phyloP scores from a whole-genome alignment of 1,140 invertebrate species.

The Diploscapter pachys region DNA sequence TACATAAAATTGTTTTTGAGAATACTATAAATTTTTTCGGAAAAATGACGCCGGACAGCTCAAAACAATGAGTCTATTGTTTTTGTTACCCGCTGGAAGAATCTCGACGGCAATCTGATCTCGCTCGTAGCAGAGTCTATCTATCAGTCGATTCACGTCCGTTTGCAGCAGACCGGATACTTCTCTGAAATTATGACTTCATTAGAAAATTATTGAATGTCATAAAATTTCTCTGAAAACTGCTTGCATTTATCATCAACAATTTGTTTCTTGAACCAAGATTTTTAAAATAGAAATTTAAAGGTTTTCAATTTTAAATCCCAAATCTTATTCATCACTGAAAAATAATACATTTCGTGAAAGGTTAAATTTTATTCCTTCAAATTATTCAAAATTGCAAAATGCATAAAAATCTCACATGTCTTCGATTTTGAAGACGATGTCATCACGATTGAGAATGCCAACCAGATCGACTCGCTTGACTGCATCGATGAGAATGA shows the following conservation, averaged over 20 bases:
- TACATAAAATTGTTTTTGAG: background rate
- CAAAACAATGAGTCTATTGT: background rate
- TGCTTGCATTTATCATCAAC: too few species aligned
- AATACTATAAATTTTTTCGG: background rate
- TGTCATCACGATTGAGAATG: slow-evolving; percentile 21
- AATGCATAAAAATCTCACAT: slow-evolving; percentile 3
- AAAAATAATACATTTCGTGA: too few species aligned
- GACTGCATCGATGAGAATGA: slow-evolving; percentile 25
- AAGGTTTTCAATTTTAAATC: too few species aligned
- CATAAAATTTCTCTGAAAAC: too few species aligned
- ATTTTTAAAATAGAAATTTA: too few species aligned
- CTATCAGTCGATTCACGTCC: slow-evolving; percentile 22
- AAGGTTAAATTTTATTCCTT: too few species aligned
- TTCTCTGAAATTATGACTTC: slow-evolving; percentile 11
- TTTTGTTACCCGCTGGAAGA: slow-evolving; percentile 14
- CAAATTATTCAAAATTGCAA: too few species aligned
- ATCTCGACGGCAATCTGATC: slow-evolving; percentile 29
- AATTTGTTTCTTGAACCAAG: too few species aligned
- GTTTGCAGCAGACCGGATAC: slow-evolving; percentile 25
- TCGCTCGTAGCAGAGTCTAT: slow-evolving; percentile 18
- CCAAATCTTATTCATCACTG: too few species aligned
- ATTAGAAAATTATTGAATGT: background rate
- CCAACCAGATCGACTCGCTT: slow-evolving; percentile 26
- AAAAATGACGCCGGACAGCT: background rate
- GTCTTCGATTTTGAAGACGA: slow-evolving; percentile 14